Evolutionary conservation across 2,797 vertebrate species (phyloP).

Genomic region (Cuniculus paca): DNA sequence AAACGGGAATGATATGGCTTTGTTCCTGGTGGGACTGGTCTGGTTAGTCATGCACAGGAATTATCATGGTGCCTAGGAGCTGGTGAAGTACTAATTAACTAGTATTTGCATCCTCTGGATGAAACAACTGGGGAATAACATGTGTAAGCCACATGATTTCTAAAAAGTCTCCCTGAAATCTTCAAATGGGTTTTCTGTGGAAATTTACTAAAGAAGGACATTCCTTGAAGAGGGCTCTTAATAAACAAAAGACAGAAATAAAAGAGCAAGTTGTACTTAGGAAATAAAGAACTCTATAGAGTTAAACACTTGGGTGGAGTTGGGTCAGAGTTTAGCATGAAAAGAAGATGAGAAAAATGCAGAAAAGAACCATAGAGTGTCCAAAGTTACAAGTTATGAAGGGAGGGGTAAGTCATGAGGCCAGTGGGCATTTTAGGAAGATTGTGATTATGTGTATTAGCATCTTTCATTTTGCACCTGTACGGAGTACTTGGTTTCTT

Average conservation of each 20-base stretch:
- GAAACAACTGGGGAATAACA: slow-evolving; percentile 18
- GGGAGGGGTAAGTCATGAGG: not conserved
- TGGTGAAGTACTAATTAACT: not conserved
- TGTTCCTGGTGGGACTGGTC: not conserved
- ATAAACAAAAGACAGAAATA: not conserved
- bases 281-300: not conserved
- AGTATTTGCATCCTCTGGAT: not conserved
- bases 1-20: not conserved
- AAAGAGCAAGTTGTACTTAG: not conserved
- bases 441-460: not conserved
- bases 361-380: not conserved
- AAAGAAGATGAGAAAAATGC: not conserved
- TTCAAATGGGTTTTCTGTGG: not conserved
- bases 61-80: not conserved
- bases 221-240: not conserved
- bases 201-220: not conserved
- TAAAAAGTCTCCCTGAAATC: not conserved
- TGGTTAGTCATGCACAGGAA: not conserved
- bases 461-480: not conserved
- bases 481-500: not conserved
- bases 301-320: not conserved
- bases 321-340: not conserved
- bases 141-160: not conserved
- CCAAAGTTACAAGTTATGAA: not conserved
- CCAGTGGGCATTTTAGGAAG: not conserved